Evolutionary conservation across 2,113 vertebrate species (phyloP).

Genomic region (Sterrhoptilus dennistouni): DNA sequence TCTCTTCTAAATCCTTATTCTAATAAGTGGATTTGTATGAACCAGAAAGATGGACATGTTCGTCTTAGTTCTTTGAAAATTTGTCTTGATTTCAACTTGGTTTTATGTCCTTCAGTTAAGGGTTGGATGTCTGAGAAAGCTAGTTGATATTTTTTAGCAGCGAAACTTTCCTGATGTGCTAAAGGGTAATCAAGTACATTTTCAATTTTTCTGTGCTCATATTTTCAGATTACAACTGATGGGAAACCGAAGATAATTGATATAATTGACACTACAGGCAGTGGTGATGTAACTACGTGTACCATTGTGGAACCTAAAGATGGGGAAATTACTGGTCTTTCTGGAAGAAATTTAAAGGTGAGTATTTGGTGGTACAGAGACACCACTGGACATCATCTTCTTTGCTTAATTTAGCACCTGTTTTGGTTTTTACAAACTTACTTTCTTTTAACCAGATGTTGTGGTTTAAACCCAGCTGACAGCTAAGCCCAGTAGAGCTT

Average conservation of each 20-base stretch:
- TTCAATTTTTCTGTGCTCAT: background rate
- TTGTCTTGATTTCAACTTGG: background rate
- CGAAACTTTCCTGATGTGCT: background rate
- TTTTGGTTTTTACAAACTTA: background rate
- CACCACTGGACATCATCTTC: background rate
- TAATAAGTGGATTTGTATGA: background rate
- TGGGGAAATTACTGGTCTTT: constrained; percentile 85
- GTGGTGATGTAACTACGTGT: constrained; percentile 93
- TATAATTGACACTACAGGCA: constrained; percentile 97
- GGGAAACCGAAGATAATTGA: constrained; percentile 96
- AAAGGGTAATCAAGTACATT: background rate
- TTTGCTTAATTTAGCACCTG: background rate
- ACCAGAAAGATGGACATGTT: background rate
- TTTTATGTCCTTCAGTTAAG: background rate
- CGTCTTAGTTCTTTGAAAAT: background rate
- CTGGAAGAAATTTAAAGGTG: constrained; percentile 91
- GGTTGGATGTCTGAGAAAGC: background rate
- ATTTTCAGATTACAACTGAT: constrained; percentile 88
- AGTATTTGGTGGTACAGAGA: background rate
- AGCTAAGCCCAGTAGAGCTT: background rate
- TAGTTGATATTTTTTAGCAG: background rate
- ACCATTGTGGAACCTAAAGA: constrained; percentile 88
- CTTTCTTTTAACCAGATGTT: background rate
- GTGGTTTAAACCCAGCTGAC: background rate
- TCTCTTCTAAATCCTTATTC: background rate